Conservation (phyloP, 2,797 vertebrate species). For the Onychomys torridus region DNA sequence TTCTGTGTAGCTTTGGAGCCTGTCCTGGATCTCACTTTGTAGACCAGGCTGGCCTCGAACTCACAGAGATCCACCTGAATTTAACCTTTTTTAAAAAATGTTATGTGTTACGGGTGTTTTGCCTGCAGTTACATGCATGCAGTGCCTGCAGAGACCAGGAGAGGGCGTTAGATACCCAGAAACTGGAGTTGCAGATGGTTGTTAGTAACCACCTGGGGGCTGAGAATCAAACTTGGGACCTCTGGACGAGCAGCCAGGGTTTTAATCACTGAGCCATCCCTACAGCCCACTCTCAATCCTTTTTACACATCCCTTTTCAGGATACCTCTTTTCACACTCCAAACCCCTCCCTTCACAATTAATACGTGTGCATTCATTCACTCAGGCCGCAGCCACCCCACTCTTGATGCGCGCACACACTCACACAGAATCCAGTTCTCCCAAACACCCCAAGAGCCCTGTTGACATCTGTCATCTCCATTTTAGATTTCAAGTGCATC, state of each 20-base stretch:
- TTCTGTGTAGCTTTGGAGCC: no score
- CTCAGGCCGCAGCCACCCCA: background rate
- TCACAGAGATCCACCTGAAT: no score
- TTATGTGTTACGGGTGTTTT: background rate
- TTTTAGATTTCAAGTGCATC: slow-evolving; percentile 2
- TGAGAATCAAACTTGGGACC: background rate
- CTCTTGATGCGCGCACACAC: background rate
- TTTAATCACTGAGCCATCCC: no score
- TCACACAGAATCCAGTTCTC: background rate
- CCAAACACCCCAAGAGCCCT: background rate
- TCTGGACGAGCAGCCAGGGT: background rate
- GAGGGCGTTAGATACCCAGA: background rate
- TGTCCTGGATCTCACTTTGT: no score
- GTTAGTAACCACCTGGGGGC: background rate
- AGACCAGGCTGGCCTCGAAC: no score
- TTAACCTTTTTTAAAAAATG: no score
- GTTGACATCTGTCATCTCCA: background rate
- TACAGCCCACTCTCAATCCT: background rate
- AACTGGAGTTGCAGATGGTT: background rate
- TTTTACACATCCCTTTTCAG: background rate
- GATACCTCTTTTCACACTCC: background rate
- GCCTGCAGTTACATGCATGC: background rate
- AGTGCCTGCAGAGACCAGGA: background rate
- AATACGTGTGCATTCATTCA: background rate
- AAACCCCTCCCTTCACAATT: background rate